phyloP scores from a whole-genome alignment of 2,888 invertebrate species.

The Thymelicus lineola region DNA sequence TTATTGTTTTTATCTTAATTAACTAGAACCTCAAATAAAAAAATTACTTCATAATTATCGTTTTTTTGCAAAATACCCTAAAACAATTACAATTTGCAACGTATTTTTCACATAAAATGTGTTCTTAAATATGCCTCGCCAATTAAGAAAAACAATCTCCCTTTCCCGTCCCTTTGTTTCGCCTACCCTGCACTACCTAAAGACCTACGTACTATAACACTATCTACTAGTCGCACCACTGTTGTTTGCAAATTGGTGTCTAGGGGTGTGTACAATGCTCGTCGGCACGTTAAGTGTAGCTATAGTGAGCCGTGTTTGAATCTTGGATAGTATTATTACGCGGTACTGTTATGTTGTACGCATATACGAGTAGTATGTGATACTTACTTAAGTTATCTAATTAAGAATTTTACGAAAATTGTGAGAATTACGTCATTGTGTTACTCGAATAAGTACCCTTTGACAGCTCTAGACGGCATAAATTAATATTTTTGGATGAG shows the following conservation, averaged over 20 bases:
- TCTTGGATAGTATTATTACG: conserved; percentile 1
- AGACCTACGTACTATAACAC: conserved; percentile 19
- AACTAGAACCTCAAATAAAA: too few species aligned
- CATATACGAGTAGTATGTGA: not conserved
- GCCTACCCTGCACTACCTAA: conserved; percentile 25
- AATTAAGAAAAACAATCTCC: conserved; percentile 36
- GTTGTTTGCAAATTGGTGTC: conserved; percentile 37
- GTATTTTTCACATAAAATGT: conserved; percentile 6
- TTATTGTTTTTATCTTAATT: too few species aligned
- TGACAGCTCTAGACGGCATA: too few species aligned
- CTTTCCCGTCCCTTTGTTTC: conserved; percentile 29
- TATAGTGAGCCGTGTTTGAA: conserved; percentile 11
- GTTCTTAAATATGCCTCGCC: conserved; percentile 19
- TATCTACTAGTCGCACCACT: conserved; percentile 7
- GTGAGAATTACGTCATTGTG: too few species aligned
- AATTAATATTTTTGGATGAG: too few species aligned
- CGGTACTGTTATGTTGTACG: not conserved
- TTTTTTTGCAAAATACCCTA: not conserved
- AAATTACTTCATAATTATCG: too few species aligned
- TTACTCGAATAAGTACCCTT: too few species aligned
- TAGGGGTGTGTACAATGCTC: conserved; percentile 27
- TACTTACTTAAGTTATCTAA: too few species aligned
- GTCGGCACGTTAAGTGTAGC: conserved; percentile 25
- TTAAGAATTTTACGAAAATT: too few species aligned
- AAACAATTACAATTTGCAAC: not conserved